Evolutionary conservation across 2,797 vertebrate genomes (phyloP).

Genomic region (Meriones psammophilus): DNA sequence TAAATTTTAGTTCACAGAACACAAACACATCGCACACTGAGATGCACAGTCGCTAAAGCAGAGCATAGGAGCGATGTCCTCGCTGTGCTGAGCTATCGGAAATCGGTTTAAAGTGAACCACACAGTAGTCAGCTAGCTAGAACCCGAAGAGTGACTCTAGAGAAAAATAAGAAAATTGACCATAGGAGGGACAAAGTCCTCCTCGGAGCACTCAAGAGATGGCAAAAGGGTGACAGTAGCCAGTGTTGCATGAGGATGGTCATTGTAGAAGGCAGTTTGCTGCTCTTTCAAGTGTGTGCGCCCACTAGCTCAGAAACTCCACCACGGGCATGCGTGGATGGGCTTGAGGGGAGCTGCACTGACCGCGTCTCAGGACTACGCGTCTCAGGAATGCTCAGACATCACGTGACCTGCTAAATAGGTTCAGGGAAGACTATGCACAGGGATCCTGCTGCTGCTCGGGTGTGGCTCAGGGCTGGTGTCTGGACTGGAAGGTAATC

Average conservation of each 20-base stretch:
- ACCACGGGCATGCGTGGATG: not conserved
- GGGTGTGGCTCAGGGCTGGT: no score
- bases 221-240: not conserved
- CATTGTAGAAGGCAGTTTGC: not conserved
- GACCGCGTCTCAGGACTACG: not conserved
- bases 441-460: not conserved
- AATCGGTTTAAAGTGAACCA: slow-evolving; percentile 28
- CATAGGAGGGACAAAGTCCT: not conserved
- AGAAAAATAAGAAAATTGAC: not conserved
- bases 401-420: not conserved
- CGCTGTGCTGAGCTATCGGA: not conserved
- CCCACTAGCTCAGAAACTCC: not conserved
- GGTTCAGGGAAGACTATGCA: not conserved
- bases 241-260: not conserved
- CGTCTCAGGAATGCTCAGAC: not conserved
- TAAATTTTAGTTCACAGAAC: not conserved
- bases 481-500: not conserved
- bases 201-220: not conserved
- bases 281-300: not conserved
- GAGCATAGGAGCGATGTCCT: not conserved
- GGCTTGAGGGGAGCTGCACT: not conserved
- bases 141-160: not conserved
- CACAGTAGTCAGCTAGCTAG: not conserved
- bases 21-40: not conserved
- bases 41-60: not conserved